Conservation (phyloP, 2,797 vertebrate species). For the Ctenopoma kingsleyae region DNA sequence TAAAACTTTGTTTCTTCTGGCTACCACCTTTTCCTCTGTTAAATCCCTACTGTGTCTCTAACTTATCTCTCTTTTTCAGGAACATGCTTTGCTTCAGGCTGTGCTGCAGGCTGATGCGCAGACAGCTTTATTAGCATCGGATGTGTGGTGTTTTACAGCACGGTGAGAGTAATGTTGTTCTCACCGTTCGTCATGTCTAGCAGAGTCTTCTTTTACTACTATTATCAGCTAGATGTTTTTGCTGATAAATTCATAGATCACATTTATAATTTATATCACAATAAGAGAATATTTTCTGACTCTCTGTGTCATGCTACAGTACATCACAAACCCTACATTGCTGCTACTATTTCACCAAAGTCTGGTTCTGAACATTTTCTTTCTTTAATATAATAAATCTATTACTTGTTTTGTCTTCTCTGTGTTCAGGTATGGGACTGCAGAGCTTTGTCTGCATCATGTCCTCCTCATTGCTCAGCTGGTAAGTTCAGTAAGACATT, state of each 20-base stretch:
- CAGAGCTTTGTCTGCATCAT: slow-evolving; percentile 95
- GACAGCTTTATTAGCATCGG: slow-evolving; percentile 89
- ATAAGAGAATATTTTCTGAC: background rate
- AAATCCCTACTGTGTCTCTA: too few relatives aligned
- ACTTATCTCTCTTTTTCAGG: slow-evolving; percentile 77
- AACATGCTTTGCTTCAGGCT: slow-evolving; percentile 85
- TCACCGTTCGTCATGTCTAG: slow-evolving; percentile 14
- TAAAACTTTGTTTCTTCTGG: background rate
- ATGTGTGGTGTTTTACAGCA: slow-evolving; percentile 94
- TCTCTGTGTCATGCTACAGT: background rate
- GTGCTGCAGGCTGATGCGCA: slow-evolving; percentile 89
- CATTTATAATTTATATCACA: background rate
- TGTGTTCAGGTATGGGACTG: slow-evolving; percentile 89
- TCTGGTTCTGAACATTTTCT: background rate
- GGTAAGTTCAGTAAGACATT: slow-evolving; percentile 82
- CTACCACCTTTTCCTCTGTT: rapidly evolving
- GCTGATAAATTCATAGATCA: background rate
- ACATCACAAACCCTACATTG: background rate
- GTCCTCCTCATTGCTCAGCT: slow-evolving; percentile 88
- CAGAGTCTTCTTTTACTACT: too few relatives aligned
- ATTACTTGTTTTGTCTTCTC: background rate
- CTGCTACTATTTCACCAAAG: background rate
- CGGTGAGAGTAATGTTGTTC: slow-evolving; percentile 81
- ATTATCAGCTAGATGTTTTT: background rate
- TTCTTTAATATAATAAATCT: background rate